These are phyloP conservation scores for Triops cancriformis DNA, from an alignment of 1,140 invertebrate genomes.

Conservation along the genomic window DNA sequence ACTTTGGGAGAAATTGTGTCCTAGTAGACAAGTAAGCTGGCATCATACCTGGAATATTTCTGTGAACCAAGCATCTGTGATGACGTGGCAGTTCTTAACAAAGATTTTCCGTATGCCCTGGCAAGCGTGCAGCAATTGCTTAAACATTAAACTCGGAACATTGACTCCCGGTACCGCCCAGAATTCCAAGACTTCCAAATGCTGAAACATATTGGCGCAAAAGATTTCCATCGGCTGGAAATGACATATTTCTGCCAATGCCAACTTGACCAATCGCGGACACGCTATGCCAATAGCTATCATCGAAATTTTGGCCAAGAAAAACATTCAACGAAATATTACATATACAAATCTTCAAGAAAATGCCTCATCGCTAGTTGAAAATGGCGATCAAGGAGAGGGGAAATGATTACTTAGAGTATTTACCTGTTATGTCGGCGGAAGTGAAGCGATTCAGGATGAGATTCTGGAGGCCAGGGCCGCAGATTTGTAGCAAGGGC, in stretches of 20 bases:
- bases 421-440: conserved; percentile 21
- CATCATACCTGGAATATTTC: conserved; percentile 36
- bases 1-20: too few relatives aligned
- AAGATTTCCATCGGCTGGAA: conserved; percentile 30
- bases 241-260: conserved; percentile 35
- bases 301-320: too few relatives aligned
- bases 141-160: conserved; percentile 32
- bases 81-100: conserved; percentile 34
- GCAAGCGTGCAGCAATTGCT: conserved; percentile 35
- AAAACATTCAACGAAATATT: background rate
- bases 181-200: conserved; percentile 35
- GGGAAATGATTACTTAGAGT: too few relatives aligned
- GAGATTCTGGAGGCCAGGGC: conserved; percentile 35
- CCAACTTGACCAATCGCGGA: conserved; percentile 36
- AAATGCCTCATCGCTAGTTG: too few relatives aligned
- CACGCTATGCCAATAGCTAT: conserved; percentile 36
- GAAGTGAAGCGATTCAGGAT: conserved; percentile 34
- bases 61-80: conserved; percentile 33
- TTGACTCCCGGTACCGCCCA: conserved; percentile 36
- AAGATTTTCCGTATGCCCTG: conserved; percentile 35
- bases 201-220: conserved; percentile 20
- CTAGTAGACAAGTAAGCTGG: background rate
- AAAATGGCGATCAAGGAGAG: too few relatives aligned
- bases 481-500: conserved; percentile 36
- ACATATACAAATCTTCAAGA: too few relatives aligned